These are phyloP conservation scores for Ernsta delagoae DNA, from an alignment of 2,888 invertebrate genomes.

Conservation along the genomic window DNA sequence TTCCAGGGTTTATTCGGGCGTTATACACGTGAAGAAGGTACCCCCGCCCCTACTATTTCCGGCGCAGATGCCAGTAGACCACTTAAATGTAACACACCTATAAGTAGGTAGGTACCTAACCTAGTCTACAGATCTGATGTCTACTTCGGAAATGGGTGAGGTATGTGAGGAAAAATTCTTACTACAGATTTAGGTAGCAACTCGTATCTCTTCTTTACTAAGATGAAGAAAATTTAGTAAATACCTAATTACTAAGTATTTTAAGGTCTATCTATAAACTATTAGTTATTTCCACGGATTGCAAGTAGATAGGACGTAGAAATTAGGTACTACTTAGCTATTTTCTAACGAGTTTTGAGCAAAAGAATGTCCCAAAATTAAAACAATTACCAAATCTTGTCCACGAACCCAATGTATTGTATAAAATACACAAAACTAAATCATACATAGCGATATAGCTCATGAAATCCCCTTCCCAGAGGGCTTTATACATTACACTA, in stretches of 20 bases:
- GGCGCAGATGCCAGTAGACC: neutral
- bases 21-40: neutral
- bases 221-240: too few relatives aligned
- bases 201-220: too few relatives aligned
- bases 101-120: too few relatives aligned
- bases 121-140: neutral
- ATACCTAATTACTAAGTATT: too few relatives aligned
- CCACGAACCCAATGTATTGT: constrained; percentile 21
- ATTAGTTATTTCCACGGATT: too few relatives aligned
- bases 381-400: constrained; percentile 28
- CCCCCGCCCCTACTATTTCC: neutral
- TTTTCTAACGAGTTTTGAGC: neutral
- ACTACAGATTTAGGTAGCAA: too few relatives aligned
- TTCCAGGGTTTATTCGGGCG: neutral
- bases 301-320: too few relatives aligned
- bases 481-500: constrained; percentile 75
- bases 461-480: constrained; percentile 72
- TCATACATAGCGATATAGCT: constrained; percentile 61
- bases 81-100: neutral
- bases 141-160: neutral
- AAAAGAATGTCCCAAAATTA: neutral
- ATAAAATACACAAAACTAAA: constrained; percentile 59
- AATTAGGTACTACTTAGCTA: neutral
- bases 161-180: too few relatives aligned
- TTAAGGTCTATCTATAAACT: too few relatives aligned